Base-by-base conservation (phyloP, 2,797 vertebrate genomes). In the Lepus oiostolus region DNA sequence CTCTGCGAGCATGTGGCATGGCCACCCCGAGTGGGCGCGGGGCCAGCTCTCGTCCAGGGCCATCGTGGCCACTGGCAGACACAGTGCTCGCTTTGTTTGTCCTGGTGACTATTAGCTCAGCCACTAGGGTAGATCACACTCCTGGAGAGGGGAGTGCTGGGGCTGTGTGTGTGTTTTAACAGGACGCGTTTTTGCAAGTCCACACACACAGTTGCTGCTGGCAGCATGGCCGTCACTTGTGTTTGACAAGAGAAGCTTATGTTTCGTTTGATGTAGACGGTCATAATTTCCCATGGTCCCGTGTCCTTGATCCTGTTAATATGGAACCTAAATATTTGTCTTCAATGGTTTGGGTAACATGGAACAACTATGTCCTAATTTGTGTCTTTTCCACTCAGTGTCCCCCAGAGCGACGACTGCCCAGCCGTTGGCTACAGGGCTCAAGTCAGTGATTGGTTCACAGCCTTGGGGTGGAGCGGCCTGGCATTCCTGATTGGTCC, bases 81-180 rank as follows among this genome's bases (percentile, higher is more conserved):
- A 98, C 97, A 97, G 95, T 90, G 91, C 12, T 35, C 95, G 95
- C 97, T 98, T 97, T 98, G 94, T 98, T 96, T 95, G 50, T 54
- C 1, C 97, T 95, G 96, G 84, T 94, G 96, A 94, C 94, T 93
- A 97, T 97, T 97, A 97, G 81, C 71, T 96, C 71, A 88, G 92
- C 91, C 96, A 85, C 95, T 92, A 97, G 95, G 86, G 97, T 95
- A 91, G 97, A 97, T 96, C 96, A 75, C 82, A 71, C 97, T 97
- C 96, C 96, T 98, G 96, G 87, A 97, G 96, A 90, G 75, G 94
- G 70, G 77, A 92, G 90, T 95, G 94, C 89, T 96, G n/a, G 75
- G 93, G 52, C 81, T 76, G 63, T 74, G 81, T 60, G 79, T 76
- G n/a, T 47, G 8, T 47, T 8, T 42, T 42, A 8, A 42, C 9